Evolutionary conservation across 2,797 vertebrate genomes (phyloP), one percentile per base, ranked within the genome.

Genomic region (Poeciliopsis paucimaculata): DNA sequence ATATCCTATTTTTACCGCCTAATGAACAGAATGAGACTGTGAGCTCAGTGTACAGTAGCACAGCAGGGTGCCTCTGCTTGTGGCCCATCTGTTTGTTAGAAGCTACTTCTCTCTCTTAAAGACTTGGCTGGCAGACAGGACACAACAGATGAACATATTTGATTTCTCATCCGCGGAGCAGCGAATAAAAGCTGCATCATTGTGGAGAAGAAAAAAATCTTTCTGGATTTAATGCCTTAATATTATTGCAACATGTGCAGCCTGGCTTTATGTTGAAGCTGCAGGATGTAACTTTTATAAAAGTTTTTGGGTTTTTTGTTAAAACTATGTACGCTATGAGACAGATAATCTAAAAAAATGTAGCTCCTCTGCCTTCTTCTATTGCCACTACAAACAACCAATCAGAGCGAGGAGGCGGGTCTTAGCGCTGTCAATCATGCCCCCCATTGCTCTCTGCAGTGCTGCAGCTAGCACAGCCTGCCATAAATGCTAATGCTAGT

Each of bases 51-150:
- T 90, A 85, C 66, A 80, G 81, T 77, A 77, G 74, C 78, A 2
- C 86, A 85, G 86, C 81, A 20, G 53, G 85, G 1, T 0, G 39
- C 31, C 83, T 77, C 81, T 3, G 85, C 82, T 53, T 84, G 91
- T 80, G 84, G 82, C 84, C 91, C 88, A 80, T 86, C 84, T 89
- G 87, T 89, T 90, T 82, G 78, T 85, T 84, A 79, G 81, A 79
- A 90, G 55, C 49, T 57, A 71, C 66, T 2, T 47, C 16, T 36
- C 45, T 77, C 77, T 86, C 66, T 12, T 55, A 76, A 60, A 81
- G 77, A 77, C 86, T 82, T 83, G 90, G 87, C 90, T 88, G 88
- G 88, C 89, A 88, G 86, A 86, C 74, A 83, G 86, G 70, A 80
- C 46, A 39, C 16, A 26, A 16, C 7, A 80, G 79, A 74, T n/a